Percentiles rank a stretch among this genome's conserved stretches.
Evolutionary conservation across 2,888 invertebrate genomes (phyloP).

Genomic region (Tyria jacobaeae): DNA sequence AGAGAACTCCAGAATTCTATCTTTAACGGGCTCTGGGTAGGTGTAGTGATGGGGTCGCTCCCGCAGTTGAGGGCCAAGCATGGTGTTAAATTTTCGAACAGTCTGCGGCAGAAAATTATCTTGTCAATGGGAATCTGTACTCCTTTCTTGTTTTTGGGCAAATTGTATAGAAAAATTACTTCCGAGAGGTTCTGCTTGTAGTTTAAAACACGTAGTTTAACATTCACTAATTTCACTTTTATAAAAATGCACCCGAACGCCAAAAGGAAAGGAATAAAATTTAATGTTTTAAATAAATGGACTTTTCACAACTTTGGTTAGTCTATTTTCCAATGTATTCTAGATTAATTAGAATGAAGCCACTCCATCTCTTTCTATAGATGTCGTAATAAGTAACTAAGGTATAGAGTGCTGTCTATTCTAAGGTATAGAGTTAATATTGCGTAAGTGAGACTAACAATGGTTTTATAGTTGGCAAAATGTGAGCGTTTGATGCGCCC

Average conservation of each 20-base stretch:
- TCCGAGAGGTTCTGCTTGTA: background rate
- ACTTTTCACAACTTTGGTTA: no score
- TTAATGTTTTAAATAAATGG: no score
- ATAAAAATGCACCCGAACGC: background rate
- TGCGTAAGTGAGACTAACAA: no score
- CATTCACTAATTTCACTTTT: slow-evolving; percentile 8
- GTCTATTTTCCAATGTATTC: no score
- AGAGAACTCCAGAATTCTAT: slow-evolving; percentile 72
- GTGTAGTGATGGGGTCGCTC: slow-evolving; percentile 79
- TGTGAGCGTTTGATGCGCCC: no score
- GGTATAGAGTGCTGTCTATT: no score
- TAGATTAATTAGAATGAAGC: no score
- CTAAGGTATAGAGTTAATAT: no score
- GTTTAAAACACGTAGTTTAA: background rate
- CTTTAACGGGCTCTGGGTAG: slow-evolving; percentile 80
- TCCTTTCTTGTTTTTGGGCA: slow-evolving; percentile 9
- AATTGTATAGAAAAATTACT: background rate
- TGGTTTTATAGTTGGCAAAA: no score
- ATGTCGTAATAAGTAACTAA: no score
- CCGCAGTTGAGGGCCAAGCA: slow-evolving; percentile 72
- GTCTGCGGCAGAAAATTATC: slow-evolving; percentile 68
- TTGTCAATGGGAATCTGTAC: slow-evolving; percentile 35
- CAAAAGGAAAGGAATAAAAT: background rate
- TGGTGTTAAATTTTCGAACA: slow-evolving; percentile 64
- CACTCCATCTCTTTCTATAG: no score